Base-by-base conservation (phyloP, 2,797 vertebrate genomes). In the Acanthiza pusilla region DNA sequence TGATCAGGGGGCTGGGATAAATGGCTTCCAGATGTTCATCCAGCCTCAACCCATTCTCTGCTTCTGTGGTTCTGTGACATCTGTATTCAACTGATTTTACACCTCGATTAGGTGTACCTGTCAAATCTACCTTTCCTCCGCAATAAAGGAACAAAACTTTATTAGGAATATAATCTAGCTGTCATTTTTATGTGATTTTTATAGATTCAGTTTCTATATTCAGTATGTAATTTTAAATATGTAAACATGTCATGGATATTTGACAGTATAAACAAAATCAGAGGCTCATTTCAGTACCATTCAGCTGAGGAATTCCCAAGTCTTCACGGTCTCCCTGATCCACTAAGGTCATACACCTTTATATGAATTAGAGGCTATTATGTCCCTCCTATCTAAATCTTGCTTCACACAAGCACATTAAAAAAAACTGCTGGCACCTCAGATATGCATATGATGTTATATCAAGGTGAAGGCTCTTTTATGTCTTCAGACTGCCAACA, bases 381-480 rank as follows among this genome's bases (percentile, higher is more conserved):
- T 65, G 32, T 93, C 70, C 67, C 80, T 94, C 66, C 74, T 71
- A 43, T 55, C 72, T 92, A 91, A 82, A 94, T 89, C 89, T 88
- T 91, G 16, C 38, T 97, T 96, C 72, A 32, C 54, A 81, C 75
- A 85, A 91, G 43, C 47, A 80, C 70, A 88, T 95, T 85, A 80
- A 76, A 94, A 95, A 96, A 91, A 95, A 82, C 19, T 88, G 36
- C 93, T 85, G 50, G 93, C 60, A 94, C 55, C 94, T 97, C 87
- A 90, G 66, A 82, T 90, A 88, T 93, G 60, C 83, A 80, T 72
- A 93, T 20, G 88, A 70, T 85, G 73, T 92, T 96, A 83, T 85
- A 96, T 61, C 40, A 89, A 92, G 72, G 54, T 79, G 91, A 84
- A 13, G 32, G 89, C 57, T 80, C 95, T 96, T 97, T 97, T 96